Percentiles rank a stretch among this genome's conserved stretches.
Conservation (phyloP, 2,797 vertebrate species). For the Naso thynnoides region DNA sequence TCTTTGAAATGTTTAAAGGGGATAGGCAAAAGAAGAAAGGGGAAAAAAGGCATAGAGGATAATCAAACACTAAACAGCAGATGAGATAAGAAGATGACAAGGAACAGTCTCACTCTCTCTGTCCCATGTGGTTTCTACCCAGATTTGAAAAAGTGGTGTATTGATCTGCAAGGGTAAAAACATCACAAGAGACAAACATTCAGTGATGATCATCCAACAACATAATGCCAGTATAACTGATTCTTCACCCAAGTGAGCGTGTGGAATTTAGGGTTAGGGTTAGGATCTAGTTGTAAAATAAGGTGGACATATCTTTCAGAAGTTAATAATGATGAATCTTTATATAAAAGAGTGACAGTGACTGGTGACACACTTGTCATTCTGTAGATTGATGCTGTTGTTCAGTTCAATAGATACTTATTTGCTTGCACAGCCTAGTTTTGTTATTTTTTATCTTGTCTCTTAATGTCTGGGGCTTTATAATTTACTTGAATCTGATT, state of each 20-base stretch:
- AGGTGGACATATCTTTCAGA: background rate
- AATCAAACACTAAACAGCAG: conserved; percentile 43
- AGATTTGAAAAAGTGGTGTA: conserved; percentile 46
- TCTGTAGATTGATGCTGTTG: background rate
- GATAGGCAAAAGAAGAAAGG: conserved; percentile 5
- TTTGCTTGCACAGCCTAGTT: background rate
- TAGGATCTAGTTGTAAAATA: too few relatives aligned
- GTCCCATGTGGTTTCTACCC: conserved; percentile 10
- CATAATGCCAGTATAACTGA: too few relatives aligned
- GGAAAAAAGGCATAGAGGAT: conserved; percentile 1
- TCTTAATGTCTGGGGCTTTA: background rate
- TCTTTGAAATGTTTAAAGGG: conserved; percentile 50
- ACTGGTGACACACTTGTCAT: background rate
- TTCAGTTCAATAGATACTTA: background rate
- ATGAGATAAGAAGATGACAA: conserved; percentile 29
- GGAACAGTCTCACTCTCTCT: background rate
- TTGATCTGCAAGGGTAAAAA: conserved; percentile 55
- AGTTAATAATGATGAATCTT: background rate
- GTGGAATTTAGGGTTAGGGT: background rate
- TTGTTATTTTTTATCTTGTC: background rate
- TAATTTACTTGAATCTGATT: background rate
- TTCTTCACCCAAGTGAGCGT: background rate
- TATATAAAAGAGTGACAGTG: background rate
- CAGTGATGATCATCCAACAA: background rate
- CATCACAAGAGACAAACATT: conserved; percentile 21